Conservation (phyloP, 2,797 vertebrate genomes). For the Pristis pectinata region DNA sequence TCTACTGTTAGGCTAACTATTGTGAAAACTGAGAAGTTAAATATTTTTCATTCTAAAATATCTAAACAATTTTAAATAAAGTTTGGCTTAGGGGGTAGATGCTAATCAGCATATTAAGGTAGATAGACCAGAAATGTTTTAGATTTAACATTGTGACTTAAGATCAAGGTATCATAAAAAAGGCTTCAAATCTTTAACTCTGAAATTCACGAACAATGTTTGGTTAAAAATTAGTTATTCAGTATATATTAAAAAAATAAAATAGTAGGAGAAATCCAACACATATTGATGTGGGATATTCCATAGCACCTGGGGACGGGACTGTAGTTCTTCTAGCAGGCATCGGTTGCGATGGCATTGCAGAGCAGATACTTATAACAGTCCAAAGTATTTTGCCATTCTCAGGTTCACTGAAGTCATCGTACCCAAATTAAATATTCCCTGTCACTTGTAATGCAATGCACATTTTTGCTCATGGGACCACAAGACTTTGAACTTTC, state of each 20-base stretch:
- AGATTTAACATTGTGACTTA: neutral
- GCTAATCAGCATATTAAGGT: neutral
- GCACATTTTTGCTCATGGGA: no score
- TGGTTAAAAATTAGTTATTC: neutral
- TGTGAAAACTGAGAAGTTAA: neutral
- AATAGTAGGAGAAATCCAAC: neutral
- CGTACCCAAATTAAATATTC: no score
- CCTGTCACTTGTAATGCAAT: no score
- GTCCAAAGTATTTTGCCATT: neutral
- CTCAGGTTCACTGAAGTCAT: neutral
- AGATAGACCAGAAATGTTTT: neutral
- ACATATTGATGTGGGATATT: neutral
- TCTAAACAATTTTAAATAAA: neutral
- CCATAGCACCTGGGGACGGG: neutral
- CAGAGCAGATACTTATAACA: neutral
- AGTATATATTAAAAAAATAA: neutral
- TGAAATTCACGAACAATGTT: neutral
- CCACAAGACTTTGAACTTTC: no score
- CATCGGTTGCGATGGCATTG: neutral
- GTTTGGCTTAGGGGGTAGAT: neutral
- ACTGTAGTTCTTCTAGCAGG: neutral
- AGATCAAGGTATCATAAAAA: neutral
- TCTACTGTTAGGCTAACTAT: neutral
- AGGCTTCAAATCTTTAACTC: neutral
- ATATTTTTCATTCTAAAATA: neutral